Conservation (phyloP, 35 echinoderm and acorn worm species). For the Apostichopus californicus region DNA sequence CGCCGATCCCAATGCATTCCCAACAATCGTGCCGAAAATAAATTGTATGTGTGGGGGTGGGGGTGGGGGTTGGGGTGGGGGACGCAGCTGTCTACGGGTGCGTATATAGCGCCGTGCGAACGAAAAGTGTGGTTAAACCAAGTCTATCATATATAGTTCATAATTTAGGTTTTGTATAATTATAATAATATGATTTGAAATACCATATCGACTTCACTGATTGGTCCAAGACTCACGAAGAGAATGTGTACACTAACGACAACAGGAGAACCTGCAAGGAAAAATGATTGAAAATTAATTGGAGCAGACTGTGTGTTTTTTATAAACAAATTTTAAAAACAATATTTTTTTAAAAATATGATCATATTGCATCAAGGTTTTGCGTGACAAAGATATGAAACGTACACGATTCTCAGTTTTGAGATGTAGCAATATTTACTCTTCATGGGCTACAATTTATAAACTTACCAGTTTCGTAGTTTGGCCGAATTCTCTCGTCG, state of each 20-base stretch:
- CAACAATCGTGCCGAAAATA: too few species aligned
- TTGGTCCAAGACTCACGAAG: not conserved
- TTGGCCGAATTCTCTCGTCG: conserved; percentile 9
- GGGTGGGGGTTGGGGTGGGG: too few species aligned
- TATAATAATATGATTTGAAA: not conserved
- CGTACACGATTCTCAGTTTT: too few species aligned
- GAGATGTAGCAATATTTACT: too few species aligned
- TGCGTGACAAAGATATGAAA: too few species aligned
- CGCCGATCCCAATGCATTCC: too few species aligned
- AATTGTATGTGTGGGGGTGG: too few species aligned
- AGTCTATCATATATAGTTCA: not conserved
- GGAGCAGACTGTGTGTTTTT: too few species aligned
- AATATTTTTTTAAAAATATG: not conserved
- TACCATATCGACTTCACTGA: conserved; percentile 21
- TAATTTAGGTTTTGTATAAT: too few species aligned
- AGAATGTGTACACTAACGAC: not conserved
- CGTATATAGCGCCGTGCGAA: not conserved
- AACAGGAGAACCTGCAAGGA: not conserved
- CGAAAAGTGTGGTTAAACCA: not conserved
- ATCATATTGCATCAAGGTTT: too few species aligned
- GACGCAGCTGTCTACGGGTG: not conserved
- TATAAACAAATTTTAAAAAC: too few species aligned
- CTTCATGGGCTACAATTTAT: not conserved
- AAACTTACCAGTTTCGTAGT: not conserved
- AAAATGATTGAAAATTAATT: too few species aligned